Percentiles rank a stretch among this genome's conserved stretches.
phyloP scores from a whole-genome alignment of 2,888 invertebrate species.

The Habroteleia sp. region DNA sequence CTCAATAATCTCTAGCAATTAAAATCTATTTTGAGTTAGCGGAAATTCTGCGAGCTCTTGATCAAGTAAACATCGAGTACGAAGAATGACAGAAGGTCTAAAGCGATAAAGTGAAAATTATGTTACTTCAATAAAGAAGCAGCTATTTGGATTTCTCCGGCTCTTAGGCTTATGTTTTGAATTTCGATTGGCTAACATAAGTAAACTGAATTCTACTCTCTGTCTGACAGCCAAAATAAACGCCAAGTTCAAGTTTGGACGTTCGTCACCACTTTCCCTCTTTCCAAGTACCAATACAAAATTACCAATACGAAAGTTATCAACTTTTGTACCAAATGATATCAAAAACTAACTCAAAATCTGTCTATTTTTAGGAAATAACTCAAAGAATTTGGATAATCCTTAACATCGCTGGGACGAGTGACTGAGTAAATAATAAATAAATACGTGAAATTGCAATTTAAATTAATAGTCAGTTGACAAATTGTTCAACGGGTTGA shows the following conservation, averaged over 20 bases:
- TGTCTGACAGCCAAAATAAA: constrained; percentile 16
- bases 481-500: too few relatives aligned
- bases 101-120: constrained; percentile 10
- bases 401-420: too few relatives aligned
- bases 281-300: too few relatives aligned
- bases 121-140: constrained; percentile 21
- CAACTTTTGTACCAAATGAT: too few relatives aligned
- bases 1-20: constrained; percentile 40
- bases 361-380: too few relatives aligned
- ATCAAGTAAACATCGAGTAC: constrained; percentile 31
- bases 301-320: too few relatives aligned
- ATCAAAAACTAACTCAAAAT: too few relatives aligned
- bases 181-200: constrained; percentile 16
- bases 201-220: constrained; percentile 24
- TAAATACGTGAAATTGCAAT: too few relatives aligned
- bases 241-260: constrained; percentile 7
- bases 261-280: not conserved
- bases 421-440: too few relatives aligned
- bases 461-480: too few relatives aligned
- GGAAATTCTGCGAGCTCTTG: constrained; percentile 42
- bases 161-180: constrained; percentile 15
- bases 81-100: not conserved
- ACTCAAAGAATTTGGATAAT: too few relatives aligned
- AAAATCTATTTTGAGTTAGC: constrained; percentile 46
- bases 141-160: constrained; percentile 24